A percentile compares a stretch with the other conserved stretches of the same genome.
Conservation (phyloP, 2,113 vertebrate genomes). For the Notothenia rossii region DNA sequence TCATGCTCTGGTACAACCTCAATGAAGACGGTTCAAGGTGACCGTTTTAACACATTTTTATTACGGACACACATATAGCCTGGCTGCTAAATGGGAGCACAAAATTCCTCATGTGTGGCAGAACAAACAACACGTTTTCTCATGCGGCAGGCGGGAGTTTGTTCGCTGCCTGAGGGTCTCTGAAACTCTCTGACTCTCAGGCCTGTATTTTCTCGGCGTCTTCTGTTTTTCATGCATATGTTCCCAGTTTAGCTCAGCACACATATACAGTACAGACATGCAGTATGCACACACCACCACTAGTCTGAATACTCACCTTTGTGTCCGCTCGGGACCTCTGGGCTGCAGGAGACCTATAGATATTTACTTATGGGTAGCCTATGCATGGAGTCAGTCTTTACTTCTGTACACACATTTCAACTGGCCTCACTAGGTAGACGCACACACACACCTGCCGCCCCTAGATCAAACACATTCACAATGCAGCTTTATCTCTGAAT, state of each 20-base stretch:
- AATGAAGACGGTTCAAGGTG: constrained; percentile 19
- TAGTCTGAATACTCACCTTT: constrained; percentile 60
- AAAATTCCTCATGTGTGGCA: constrained; percentile 29
- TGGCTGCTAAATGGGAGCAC: constrained; percentile 9
- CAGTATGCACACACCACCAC: constrained; percentile 5
- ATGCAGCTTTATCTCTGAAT: constrained; percentile 9
- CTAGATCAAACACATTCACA: background rate
- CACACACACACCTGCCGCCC: too few species aligned
- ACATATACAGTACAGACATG: constrained; percentile 56
- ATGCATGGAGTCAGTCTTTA: background rate
- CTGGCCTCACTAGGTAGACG: background rate
- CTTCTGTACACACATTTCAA: background rate
- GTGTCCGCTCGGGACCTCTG: background rate
- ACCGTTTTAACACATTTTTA: background rate
- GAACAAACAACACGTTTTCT: constrained; percentile 24
- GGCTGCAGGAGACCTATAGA: constrained; percentile 15
- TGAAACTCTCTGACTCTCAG: constrained; percentile 15
- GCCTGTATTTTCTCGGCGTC: constrained; percentile 35
- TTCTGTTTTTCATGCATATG: constrained; percentile 29
- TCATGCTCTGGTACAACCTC: background rate
- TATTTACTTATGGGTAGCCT: constrained; percentile 12
- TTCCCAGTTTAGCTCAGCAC: constrained; percentile 65
- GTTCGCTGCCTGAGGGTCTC: too few species aligned
- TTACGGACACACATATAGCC: constrained; percentile 11
- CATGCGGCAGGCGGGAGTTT: background rate